Conservation (phyloP, 2,888 invertebrate genomes). For the Lumbricus terrestris region DNA sequence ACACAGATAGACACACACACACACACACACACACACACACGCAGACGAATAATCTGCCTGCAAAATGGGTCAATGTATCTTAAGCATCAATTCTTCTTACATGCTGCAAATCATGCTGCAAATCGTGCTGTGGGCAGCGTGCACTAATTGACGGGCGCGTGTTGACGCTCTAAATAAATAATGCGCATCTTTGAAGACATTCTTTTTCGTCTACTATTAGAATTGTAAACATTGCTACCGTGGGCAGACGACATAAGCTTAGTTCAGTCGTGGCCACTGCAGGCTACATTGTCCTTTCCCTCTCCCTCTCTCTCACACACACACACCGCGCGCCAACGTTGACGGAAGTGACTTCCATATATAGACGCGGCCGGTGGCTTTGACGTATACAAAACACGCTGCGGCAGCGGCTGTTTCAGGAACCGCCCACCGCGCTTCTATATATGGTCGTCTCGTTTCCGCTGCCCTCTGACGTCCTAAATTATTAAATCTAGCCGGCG, state of each 20-base stretch:
- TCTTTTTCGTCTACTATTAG: neutral
- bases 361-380: neutral
- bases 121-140: neutral
- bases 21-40: too few species aligned
- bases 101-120: neutral
- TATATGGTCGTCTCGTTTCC: neutral
- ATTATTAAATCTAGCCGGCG: neutral
- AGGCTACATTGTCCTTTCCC: too few species aligned
- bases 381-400: neutral
- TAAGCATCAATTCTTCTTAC: neutral
- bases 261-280: too few species aligned
- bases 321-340: neutral
- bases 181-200: neutral
- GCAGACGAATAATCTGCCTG: neutral
- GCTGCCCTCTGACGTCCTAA: neutral
- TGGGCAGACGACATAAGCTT: neutral
- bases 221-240: neutral
- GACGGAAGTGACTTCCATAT: slow-evolving; percentile 13
- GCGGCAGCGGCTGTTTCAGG: neutral
- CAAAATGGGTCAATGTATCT: neutral
- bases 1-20: too few species aligned
- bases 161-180: neutral
- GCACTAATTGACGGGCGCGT: neutral
- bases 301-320: neutral
- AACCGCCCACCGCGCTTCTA: neutral